Conservation (phyloP, 2,888 invertebrate species). For the Ophion costatus region DNA sequence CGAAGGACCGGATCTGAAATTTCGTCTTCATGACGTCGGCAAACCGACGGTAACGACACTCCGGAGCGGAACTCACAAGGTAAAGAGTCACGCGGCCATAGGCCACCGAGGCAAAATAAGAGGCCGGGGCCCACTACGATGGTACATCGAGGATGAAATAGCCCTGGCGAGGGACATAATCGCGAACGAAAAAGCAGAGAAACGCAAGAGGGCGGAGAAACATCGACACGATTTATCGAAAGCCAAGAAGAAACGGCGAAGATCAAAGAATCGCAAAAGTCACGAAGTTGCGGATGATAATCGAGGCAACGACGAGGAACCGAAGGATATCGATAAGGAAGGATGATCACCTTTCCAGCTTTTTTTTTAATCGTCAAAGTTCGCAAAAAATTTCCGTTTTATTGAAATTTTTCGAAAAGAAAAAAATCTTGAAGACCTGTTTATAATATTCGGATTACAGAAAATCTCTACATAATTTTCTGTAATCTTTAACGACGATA, state of each 20-base stretch:
- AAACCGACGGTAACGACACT: constrained; percentile 44
- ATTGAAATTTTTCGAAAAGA: neutral
- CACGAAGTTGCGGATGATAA: neutral
- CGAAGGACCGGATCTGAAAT: constrained; percentile 75
- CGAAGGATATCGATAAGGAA: constrained; percentile 32
- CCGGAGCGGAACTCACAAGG: constrained; percentile 55
- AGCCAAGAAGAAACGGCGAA: constrained; percentile 43
- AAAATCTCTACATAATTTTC: too few species aligned
- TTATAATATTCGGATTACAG: too few species aligned
- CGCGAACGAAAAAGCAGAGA: constrained; percentile 61
- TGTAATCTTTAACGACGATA: too few species aligned
- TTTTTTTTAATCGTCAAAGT: neutral
- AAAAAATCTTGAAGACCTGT: neutral
- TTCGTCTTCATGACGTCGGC: constrained; percentile 74
- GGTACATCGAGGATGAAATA: constrained; percentile 77
- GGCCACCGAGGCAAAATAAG: constrained; percentile 66
- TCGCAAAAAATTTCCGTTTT: neutral
- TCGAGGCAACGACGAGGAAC: constrained; percentile 9
- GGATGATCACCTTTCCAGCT: constrained; percentile 1
- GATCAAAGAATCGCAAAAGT: constrained; percentile 24
- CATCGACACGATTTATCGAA: constrained; percentile 67
- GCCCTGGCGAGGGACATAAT: constrained; percentile 70
- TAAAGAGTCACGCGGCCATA: constrained; percentile 61
- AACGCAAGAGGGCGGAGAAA: constrained; percentile 63
- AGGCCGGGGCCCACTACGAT: constrained; percentile 73